Evolutionary conservation across 2,888 invertebrate species (phyloP).

Genomic region (Standfussiana lucernea): DNA sequence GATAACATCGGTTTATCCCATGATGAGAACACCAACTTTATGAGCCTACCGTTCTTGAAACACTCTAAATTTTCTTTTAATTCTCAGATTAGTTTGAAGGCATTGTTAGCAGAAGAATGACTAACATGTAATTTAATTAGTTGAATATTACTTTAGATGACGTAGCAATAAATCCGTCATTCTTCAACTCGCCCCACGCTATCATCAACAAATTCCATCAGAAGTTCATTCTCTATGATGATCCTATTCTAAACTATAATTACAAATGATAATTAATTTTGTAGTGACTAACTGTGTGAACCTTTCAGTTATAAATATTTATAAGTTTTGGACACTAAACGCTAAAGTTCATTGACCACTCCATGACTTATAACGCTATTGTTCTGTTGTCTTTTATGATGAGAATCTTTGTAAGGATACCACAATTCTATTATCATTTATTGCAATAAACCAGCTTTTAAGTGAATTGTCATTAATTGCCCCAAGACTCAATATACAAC

Average conservation of each 20-base stretch:
- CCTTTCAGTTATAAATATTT: conserved; percentile 52
- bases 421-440: background rate
- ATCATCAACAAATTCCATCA: conserved; percentile 55
- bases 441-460: background rate
- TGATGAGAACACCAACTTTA: background rate
- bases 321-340: conserved; percentile 18
- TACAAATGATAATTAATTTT: conserved; percentile 54
- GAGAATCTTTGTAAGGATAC: conserved; percentile 7
- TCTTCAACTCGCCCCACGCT: conserved; percentile 30
- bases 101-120: conserved; percentile 55
- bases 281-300: conserved; percentile 37
- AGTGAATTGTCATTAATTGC: background rate
- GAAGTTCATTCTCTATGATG: conserved; percentile 33
- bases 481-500: background rate
- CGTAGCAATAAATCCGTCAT: conserved; percentile 35
- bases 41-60: conserved; percentile 1
- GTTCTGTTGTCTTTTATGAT: conserved; percentile 37
- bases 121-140: conserved; percentile 53
- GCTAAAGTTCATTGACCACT: conserved; percentile 34
- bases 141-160: conserved; percentile 53
- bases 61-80: conserved; percentile 9
- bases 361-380: conserved; percentile 13
- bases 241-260: conserved; percentile 53
- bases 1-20: background rate
- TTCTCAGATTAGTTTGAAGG: conserved; percentile 25